Conservation (phyloP, 1,140 invertebrate species). For the Lasaia peninsularis region DNA sequence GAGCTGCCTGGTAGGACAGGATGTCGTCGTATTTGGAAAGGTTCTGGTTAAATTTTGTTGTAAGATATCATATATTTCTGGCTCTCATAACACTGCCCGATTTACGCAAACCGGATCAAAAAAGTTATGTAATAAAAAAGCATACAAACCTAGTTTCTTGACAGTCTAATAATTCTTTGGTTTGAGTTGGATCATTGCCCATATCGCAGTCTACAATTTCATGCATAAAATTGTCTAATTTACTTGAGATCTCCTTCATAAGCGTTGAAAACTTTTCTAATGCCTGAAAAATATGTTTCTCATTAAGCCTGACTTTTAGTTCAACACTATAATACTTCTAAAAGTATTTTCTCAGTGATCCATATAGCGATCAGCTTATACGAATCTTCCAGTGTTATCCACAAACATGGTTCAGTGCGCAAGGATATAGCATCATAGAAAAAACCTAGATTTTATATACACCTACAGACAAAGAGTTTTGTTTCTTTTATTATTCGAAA, state of each 20-base stretch:
- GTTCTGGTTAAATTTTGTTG: too few relatives aligned
- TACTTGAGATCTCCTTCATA: conserved; percentile 91
- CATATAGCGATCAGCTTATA: conserved; percentile 55
- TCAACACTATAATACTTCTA: neutral
- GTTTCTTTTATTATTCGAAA: too few relatives aligned
- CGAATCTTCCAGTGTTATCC: conserved; percentile 46
- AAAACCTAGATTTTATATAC: neutral
- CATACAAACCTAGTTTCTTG: conserved; percentile 68
- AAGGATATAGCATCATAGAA: conserved; percentile 59
- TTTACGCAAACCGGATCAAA: neutral
- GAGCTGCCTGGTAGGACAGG: too few relatives aligned
- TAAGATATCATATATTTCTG: too few relatives aligned
- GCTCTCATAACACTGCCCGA: neutral
- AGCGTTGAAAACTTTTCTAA: conserved; percentile 95
- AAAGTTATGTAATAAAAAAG: conserved; percentile 7
- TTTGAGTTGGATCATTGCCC: conserved; percentile 76
- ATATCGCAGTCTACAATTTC: conserved; percentile 84
- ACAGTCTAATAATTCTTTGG: conserved; percentile 76
- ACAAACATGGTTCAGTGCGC: conserved; percentile 58
- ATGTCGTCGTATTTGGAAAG: too few relatives aligned
- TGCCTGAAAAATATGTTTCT: conserved; percentile 81
- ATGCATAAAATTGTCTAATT: conserved; percentile 90
- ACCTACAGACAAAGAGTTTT: too few relatives aligned
- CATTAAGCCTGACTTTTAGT: neutral
- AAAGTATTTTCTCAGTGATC: conserved; percentile 41